Evolutionary conservation across 2,113 vertebrate species (phyloP).

Genomic region (Halichoeres trimaculatus): DNA sequence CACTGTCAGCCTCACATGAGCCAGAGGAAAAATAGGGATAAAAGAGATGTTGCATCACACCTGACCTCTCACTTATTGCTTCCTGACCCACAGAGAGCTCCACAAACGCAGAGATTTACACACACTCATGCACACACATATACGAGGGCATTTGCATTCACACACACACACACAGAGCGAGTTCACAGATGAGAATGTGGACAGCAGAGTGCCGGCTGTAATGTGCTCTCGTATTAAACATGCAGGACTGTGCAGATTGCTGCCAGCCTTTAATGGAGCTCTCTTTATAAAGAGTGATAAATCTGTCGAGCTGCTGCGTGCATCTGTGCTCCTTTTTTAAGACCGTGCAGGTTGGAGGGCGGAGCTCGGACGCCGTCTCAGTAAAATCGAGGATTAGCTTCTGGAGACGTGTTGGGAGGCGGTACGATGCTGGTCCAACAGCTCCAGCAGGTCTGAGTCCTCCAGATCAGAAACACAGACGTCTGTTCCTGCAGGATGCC

Average conservation of each 20-base stretch:
- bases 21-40: slow-evolving; percentile 13
- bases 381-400: too few relatives aligned
- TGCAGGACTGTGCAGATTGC: background rate
- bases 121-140: background rate
- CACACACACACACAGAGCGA: background rate
- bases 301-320: background rate
- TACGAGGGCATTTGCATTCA: background rate
- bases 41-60: slow-evolving; percentile 26
- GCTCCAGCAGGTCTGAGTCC: too few relatives aligned
- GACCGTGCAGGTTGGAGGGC: too few relatives aligned
- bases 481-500: too few relatives aligned
- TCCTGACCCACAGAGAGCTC: slow-evolving; percentile 17
- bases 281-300: background rate
- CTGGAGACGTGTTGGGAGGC: too few relatives aligned
- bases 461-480: too few relatives aligned
- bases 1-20: slow-evolving; percentile 5
- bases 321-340: too few relatives aligned
- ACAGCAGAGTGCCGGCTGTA: background rate
- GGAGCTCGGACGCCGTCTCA: too few relatives aligned
- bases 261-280: background rate
- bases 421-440: too few relatives aligned
- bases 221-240: background rate
- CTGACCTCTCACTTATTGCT: slow-evolving; percentile 45
- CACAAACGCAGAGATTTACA: background rate
- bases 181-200: background rate